These are phyloP conservation scores for Habrosyne pyritoides DNA, from an alignment of 2,888 invertebrate species.

Conservation along the genomic window DNA sequence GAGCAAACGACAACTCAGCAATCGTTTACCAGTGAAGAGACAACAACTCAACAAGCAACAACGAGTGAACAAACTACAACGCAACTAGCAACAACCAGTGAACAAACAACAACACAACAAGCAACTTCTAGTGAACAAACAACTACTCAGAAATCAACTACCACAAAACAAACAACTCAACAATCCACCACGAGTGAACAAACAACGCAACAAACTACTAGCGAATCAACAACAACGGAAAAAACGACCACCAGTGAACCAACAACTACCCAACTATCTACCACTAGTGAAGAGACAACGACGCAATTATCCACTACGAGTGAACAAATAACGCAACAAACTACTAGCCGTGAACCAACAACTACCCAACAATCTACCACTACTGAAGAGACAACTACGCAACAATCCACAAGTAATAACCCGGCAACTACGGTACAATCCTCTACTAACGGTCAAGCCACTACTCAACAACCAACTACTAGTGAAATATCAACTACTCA, in stretches of 20 bases:
- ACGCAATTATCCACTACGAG: no score
- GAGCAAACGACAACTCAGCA: slow-evolving; percentile 31
- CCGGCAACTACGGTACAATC: slow-evolving; percentile 32
- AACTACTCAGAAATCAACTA: slow-evolving; percentile 28
- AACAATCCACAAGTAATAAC: slow-evolving; percentile 33
- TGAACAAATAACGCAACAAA: slow-evolving; percentile 26
- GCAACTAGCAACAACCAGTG: slow-evolving; percentile 18
- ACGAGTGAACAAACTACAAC: slow-evolving; percentile 29
- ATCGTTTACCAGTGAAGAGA: slow-evolving; percentile 17
- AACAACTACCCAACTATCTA: slow-evolving; percentile 29
- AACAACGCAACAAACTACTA: slow-evolving; percentile 24
- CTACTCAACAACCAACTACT: slow-evolving; percentile 24
- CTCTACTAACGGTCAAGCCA: slow-evolving; percentile 23
- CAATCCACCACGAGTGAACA: no score
- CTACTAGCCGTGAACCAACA: slow-evolving; percentile 21
- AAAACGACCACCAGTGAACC: slow-evolving; percentile 33
- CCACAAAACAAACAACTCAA: slow-evolving; percentile 32
- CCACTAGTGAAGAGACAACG: no score
- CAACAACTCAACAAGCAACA: slow-evolving; percentile 15
- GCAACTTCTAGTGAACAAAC: slow-evolving; percentile 28
- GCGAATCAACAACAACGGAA: slow-evolving; percentile 25
- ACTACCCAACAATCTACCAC: slow-evolving; percentile 23
- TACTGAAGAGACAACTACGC: slow-evolving; percentile 24
- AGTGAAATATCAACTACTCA: slow-evolving; percentile 22
- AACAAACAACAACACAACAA: slow-evolving; percentile 28